phyloP scores from a whole-genome alignment of 2,797 vertebrate species.

The Enteromius mattozi region DNA sequence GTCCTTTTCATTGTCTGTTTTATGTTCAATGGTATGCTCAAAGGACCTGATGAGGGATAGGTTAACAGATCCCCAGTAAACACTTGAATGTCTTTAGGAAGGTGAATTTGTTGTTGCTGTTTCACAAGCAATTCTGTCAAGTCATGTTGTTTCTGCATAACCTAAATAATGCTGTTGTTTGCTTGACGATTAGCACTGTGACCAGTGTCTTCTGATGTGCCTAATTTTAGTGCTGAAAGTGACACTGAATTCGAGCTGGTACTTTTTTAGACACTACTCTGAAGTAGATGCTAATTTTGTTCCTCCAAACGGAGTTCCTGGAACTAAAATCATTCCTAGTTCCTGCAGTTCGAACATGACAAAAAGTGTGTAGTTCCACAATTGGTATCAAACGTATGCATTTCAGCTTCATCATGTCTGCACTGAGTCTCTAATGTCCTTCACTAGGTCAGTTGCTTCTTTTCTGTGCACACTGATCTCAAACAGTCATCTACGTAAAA shows the following conservation, averaged over 20 bases:
- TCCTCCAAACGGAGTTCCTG: no score
- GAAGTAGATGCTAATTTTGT: no score
- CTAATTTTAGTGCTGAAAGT: background rate
- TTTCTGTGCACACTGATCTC: no score
- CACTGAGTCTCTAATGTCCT: no score
- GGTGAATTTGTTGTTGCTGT: background rate
- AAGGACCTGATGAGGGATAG: background rate
- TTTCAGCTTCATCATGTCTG: no score
- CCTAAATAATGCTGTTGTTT: background rate
- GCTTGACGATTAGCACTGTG: background rate
- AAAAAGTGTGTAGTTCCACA: no score
- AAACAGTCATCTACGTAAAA: no score
- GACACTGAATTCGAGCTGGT: background rate
- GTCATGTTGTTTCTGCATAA: conserved; percentile 8
- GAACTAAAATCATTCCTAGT: no score
- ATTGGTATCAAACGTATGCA: no score
- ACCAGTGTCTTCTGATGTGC: background rate
- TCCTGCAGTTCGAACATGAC: no score
- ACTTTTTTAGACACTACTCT: no score
- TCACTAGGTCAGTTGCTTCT: background rate
- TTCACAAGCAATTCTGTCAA: background rate
- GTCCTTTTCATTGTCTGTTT: background rate
- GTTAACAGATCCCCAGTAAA: background rate
- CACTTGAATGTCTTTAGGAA: conserved; percentile 13
- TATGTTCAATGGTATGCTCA: background rate